Evolutionary conservation across 2,888 invertebrate genomes (phyloP).

Genomic region (Lithophane leautieri): DNA sequence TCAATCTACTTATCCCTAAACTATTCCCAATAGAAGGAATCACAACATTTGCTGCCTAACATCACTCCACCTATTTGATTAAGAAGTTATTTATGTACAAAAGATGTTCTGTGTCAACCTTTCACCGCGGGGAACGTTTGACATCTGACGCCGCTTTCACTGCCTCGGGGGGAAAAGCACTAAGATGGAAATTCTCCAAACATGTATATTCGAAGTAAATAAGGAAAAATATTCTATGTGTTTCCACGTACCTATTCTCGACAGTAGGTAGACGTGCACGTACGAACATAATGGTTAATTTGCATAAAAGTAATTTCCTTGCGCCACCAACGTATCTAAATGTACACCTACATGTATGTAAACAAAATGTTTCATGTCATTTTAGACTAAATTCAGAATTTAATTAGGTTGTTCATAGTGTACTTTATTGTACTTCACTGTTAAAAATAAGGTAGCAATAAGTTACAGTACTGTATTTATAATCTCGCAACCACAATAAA

Average conservation of each 20-base stretch:
- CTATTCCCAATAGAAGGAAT: background rate
- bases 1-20: background rate
- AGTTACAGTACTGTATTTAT: background rate
- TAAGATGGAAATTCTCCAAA: slow-evolving; percentile 20
- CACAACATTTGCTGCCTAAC: background rate
- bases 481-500: background rate
- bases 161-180: slow-evolving; percentile 36
- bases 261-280: slow-evolving; percentile 67
- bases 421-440: background rate
- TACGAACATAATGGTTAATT: slow-evolving; percentile 76
- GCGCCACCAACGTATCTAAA: slow-evolving; percentile 43
- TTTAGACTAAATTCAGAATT: slow-evolving; percentile 43
- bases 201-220: slow-evolving; percentile 38
- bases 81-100: slow-evolving; percentile 24
- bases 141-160: slow-evolving; percentile 28
- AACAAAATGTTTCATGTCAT: slow-evolving; percentile 45
- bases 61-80: slow-evolving; percentile 23
- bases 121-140: slow-evolving; percentile 37
- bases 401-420: slow-evolving; percentile 16
- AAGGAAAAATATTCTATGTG: slow-evolving; percentile 33
- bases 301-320: slow-evolving; percentile 84
- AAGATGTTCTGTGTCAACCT: slow-evolving; percentile 28
- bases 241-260: slow-evolving; percentile 25
- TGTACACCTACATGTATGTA: slow-evolving; percentile 20
- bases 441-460: slow-evolving; percentile 10